Evolutionary conservation across 1,140 invertebrate genomes (phyloP).

Genomic region (Bombus waltoni): DNA sequence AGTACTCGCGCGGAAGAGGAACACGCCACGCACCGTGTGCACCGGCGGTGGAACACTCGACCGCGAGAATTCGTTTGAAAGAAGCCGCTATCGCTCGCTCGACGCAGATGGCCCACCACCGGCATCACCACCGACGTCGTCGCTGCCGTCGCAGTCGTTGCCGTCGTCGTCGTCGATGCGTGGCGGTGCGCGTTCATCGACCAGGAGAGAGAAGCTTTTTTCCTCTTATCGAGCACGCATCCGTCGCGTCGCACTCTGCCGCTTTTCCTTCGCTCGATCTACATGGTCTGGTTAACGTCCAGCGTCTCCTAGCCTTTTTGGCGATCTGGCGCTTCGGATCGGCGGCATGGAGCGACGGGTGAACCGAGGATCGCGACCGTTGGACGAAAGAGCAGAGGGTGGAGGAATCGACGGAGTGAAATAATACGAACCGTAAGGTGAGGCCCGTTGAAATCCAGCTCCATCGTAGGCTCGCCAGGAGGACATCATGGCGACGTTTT

Average conservation of each 20-base stretch:
- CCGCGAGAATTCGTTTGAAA: slow-evolving; percentile 67
- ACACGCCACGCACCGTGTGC: background rate
- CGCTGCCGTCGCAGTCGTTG: background rate
- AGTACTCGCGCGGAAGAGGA: slow-evolving; percentile 6
- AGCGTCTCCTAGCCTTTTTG: no score
- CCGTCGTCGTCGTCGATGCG: background rate
- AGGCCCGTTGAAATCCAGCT: slow-evolving; percentile 88
- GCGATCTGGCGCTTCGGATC: no score
- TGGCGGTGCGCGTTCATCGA: slow-evolving; percentile 5
- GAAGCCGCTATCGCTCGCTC: slow-evolving; percentile 75
- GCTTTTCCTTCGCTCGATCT: background rate
- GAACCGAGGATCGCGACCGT: background rate
- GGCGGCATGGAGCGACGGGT: background rate
- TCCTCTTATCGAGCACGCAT: slow-evolving; percentile 15
- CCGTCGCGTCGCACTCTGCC: background rate
- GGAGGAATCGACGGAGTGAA: background rate
- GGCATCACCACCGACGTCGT: background rate
- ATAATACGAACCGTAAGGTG: slow-evolving; percentile 86
- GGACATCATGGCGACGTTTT: slow-evolving; percentile 89
- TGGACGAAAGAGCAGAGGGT: fast-evolving
- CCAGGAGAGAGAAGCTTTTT: slow-evolving; percentile 46
- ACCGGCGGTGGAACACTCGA: slow-evolving; percentile 68
- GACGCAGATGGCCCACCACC: slow-evolving; percentile 74
- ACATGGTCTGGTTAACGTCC: slow-evolving; percentile 33
- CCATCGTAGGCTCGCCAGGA: slow-evolving; percentile 91